Evolutionary conservation across 2,888 invertebrate genomes (phyloP).

Genomic region (Ceriagrion tenellum): DNA sequence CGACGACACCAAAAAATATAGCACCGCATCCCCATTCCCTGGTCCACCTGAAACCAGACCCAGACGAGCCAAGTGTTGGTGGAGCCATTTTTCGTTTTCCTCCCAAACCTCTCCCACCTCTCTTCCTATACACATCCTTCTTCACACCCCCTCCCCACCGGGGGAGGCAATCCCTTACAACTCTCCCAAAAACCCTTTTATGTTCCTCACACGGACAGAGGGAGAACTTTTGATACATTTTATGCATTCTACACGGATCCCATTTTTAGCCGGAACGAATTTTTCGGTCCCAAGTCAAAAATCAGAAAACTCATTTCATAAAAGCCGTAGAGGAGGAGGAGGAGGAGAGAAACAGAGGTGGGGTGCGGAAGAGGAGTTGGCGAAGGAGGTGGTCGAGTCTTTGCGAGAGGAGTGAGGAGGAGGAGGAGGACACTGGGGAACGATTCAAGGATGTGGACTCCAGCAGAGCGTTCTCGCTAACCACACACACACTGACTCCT

Average conservation of each 20-base stretch:
- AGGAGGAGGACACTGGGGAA: background rate
- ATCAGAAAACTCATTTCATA: constrained; percentile 39
- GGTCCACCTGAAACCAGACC: background rate
- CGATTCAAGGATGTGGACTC: background rate
- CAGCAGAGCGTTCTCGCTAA: background rate
- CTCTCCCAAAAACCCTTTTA: background rate
- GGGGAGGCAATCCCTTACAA: background rate
- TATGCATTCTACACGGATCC: constrained; percentile 15
- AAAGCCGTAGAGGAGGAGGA: background rate
- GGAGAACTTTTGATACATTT: constrained; percentile 26
- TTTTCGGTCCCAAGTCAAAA: constrained; percentile 13
- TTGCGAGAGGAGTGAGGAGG: background rate
- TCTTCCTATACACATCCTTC: no score
- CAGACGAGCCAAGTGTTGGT: background rate
- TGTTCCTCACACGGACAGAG: background rate
- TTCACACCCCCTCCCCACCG: no score
- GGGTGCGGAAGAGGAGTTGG: no score
- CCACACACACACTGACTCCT: background rate
- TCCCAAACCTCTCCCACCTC: background rate
- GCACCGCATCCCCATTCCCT: background rate
- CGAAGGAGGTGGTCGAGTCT: no score
- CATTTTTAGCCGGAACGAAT: constrained; percentile 8
- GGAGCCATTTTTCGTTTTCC: background rate
- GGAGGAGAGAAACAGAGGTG: background rate
- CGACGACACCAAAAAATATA: background rate